Conservation (phyloP, 1,140 invertebrate genomes). For the Sinonovacula constricta region DNA sequence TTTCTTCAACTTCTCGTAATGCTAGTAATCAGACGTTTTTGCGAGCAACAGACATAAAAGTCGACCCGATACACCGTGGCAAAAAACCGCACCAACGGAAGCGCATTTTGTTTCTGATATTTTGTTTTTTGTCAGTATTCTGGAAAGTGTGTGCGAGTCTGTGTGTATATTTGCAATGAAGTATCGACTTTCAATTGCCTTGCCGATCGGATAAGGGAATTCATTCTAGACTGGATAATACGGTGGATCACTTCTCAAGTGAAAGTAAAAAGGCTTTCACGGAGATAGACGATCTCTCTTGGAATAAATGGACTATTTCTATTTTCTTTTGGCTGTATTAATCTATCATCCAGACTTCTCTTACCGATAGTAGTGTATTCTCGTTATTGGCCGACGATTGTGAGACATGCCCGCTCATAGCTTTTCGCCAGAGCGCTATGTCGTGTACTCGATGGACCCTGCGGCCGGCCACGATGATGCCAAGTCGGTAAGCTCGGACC, state of each 20-base stretch:
- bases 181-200: too few species aligned
- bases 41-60: not conserved
- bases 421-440: slow-evolving; percentile 11
- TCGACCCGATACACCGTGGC: too few species aligned
- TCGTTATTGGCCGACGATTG: not conserved
- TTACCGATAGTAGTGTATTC: too few species aligned
- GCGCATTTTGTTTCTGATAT: too few species aligned
- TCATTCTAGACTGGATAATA: not conserved
- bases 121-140: too few species aligned
- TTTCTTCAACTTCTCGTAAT: not conserved
- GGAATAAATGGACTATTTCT: not conserved
- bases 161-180: too few species aligned
- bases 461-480: slow-evolving; percentile 12
- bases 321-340: not conserved
- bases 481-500: slow-evolving; percentile 1
- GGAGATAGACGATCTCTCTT: not conserved
- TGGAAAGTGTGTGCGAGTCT: too few species aligned
- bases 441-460: slow-evolving; percentile 8
- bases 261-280: too few species aligned
- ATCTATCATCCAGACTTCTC: too few species aligned
- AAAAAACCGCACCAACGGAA: too few species aligned
- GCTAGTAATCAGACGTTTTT: not conserved
- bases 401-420: slow-evolving; percentile 7
- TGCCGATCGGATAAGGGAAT: not conserved
- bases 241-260: not conserved